Evolutionary conservation across 2,888 invertebrate species (phyloP).

Genomic region (Rhaphigaster nebulosa): DNA sequence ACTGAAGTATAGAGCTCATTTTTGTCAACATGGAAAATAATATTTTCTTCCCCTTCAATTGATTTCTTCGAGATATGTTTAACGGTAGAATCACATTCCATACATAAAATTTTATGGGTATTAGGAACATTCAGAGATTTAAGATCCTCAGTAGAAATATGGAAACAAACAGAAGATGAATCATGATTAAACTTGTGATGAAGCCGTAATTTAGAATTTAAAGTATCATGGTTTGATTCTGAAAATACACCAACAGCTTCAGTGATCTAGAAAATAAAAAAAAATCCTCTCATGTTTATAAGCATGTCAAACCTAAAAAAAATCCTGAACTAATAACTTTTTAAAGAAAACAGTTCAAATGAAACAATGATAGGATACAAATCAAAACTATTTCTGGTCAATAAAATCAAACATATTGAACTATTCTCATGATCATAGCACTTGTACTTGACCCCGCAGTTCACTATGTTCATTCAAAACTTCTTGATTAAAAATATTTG

Average conservation of each 20-base stretch:
- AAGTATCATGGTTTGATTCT: background rate
- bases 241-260: constrained; percentile 17
- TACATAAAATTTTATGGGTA: background rate
- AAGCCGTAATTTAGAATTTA: background rate
- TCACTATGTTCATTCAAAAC: too few relatives aligned
- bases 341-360: too few relatives aligned
- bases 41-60: constrained; percentile 1
- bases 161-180: background rate
- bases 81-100: constrained; percentile 32
- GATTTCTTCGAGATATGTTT: background rate
- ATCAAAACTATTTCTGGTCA: too few relatives aligned
- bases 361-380: too few relatives aligned
- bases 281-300: background rate
- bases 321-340: too few relatives aligned
- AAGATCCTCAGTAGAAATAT: constrained; percentile 8
- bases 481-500: too few relatives aligned
- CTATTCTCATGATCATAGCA: too few relatives aligned
- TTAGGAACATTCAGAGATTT: background rate
- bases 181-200: constrained; percentile 11
- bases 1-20: constrained; percentile 17
- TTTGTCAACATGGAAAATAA: constrained; percentile 52
- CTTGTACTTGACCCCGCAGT: too few relatives aligned
- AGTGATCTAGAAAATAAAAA: constrained; percentile 47
- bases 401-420: too few relatives aligned
- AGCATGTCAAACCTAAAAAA: background rate